Evolutionary conservation across 2,113 vertebrate species (phyloP), one percentile per base, ranked within the genome.

Genomic region (Silurus glanis): DNA sequence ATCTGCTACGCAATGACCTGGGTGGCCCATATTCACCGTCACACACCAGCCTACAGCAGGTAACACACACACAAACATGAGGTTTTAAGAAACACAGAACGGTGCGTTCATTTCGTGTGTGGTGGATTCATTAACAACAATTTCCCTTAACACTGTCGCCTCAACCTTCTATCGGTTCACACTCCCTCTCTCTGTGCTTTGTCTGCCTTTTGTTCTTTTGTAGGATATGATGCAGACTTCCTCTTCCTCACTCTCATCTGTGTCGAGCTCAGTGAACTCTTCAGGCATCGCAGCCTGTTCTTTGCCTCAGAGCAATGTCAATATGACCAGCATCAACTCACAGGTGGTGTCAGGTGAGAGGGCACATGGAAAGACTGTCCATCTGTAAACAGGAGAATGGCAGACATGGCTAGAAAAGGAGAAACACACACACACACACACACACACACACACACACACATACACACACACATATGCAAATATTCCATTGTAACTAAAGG

Each of bases 1-100:
- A 99, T 96, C 96, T 99, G 93, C 97, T 99, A 91, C 97, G 98
- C 91, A 99, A 98, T 0, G 98, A 99, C 93, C 94, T 99, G 16
- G 97, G 97, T 86, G 97, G 97, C 0, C 97, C 98, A 45, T 99
- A 99, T 88, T 99, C 98, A 87, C 98, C 98, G 17, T 95, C 96
- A 87, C 97, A 98, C 91, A 97, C 97, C 93, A 97, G 95, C 93
- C 95, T 99, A 88, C 98, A 95, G 89, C 95, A 96, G 95, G 95
- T 96, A 85, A 37, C 37, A 37, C 37, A 37, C 91, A 88, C 67
- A 83, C 17, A 16, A 59, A 75, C 80, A 37, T 23, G 14, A 47
- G 45, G 2, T 76, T 59, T 76, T 76, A 47, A 67, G 16, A 53
- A 83, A 55, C 64, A 49, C 17, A 84, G 37, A 37, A 37, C 37